Base-by-base conservation (phyloP, 2,888 invertebrate genomes). In the Drosophila formosana region DNA sequence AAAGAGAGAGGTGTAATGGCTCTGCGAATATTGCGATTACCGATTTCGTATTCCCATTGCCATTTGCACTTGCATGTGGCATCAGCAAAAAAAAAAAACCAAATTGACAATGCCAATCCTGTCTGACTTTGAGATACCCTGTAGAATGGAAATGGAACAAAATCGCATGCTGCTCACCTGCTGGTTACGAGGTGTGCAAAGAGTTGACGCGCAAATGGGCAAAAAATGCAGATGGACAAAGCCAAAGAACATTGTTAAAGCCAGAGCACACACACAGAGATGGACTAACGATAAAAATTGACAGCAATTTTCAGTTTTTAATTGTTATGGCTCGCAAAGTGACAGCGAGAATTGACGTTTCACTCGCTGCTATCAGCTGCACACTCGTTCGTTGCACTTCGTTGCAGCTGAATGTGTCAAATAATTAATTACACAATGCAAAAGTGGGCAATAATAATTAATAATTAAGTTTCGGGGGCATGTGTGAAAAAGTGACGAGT, bases 251-350 rank as follows among this genome's bases (percentile, higher is more conserved):
- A 74, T 56, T 68, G 41, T 8, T 30, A 32, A 56, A 13, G 23
- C 11, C 30, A 45, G 41, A 41, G 46, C 57, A 60, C 41, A 32
- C 50, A 50, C 4, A 28, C 41, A 28, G 53, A 53, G 26, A 28
- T 9, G 11, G 37, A 61, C 60, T 43, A 65, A 67, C 53, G 63
- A 63, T 41, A 57, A 69, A 67, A 84, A 75, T 78, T 84, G 82
- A 81, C 69, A 66, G 60, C 85, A 80, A 81, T 81, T 80, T 78
- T 63, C 69, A 56, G 63, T 57, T 64, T 39, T 77, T 75, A 77
- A 75, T 72, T 75, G 63, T 64, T 76, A 61, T 75, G 52, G 60
- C 49, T 53, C 37, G 45, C 47, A 41, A 62, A 69, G 45, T 64
- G 75, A 70, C 62, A 58, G 43, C 50, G n/a, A 63, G n/a, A 63